Base-by-base conservation (phyloP, 2,888 invertebrate species). In the Ormyrus rosae region DNA sequence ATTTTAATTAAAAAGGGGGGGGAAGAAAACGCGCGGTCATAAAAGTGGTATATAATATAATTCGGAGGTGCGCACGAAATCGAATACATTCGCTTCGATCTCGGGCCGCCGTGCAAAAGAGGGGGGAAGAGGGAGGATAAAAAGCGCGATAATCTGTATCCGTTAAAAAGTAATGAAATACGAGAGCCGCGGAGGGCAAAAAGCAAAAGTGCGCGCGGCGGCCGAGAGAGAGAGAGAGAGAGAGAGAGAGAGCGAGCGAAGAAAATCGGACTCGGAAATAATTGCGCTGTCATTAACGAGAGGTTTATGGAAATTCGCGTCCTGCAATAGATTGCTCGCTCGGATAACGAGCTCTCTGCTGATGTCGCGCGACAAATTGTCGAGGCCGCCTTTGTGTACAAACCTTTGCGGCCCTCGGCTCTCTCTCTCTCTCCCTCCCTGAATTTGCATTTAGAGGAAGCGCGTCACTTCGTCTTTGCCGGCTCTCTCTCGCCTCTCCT, bases 201-300 rank as follows among this genome's bases (percentile, higher is more conserved):
- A 63, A 45, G n/a, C 13, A 61, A 8, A 61, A 61, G 64, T 1
- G 53, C 34, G 5, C 34, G 19, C 9, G 5, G 45, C 8, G 13
- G 19, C 50, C 50, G 63, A 6, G 58, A n/a, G 11, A 19, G 0
- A 13, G 13, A 13, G 13, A 13, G 63, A 6, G 58, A n/a, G 11
- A 19, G 0, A 13, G 13, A 13, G 13, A 13, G 13, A 13, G 13
- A 60, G 60, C 60, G 58, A 6, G 61, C 13, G 82, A 74, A 81
- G 74, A 82, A 84, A 84, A 84, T 85, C 81, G 82, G 65, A 81
- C 83, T 83, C 81, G 76, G 82, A 85, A 86, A 87, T 87, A 86
- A 87, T 87, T 86, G 85, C 84, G 85, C 86, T 84, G 83, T 84
- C 84, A 83, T 85, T 85, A 85, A 84, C 81, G 85, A 83, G 85